Base-by-base conservation (phyloP, 1,140 invertebrate species). In the Helicoverpa armigera region DNA sequence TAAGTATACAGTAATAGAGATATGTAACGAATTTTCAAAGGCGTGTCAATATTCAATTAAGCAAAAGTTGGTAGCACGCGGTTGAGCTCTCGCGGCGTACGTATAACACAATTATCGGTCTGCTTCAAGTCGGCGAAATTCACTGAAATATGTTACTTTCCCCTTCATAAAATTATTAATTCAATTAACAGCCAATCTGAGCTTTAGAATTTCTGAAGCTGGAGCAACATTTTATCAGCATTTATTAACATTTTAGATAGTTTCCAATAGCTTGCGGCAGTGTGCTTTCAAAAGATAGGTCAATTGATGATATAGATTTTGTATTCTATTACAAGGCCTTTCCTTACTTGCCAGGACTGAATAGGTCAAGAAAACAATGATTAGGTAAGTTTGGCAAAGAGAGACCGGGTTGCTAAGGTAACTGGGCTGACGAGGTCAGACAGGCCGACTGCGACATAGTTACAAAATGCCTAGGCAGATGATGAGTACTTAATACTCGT, bases 101-200 rank as follows among this genome's bases (percentile, higher is more conserved):
- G 23, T 11, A 48, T 74, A 75, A 61, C 35, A 50, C 56, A 75
- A 61, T 75, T 75, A 75, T 61, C 16, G 56, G 35, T 61, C 61
- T 50, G 54, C n/a, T 23, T 16, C 16, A 29, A 75, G 70, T 73
- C 35, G 16, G 54, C 23, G 5, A 29, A 69, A 51, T 43, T 48
- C n/a, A 9, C 61, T 65, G 31, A 65, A 65, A 65, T 65, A 65
- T 65, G 35, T 10, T 48, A 58, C 16, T 23, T 14, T 23, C 35
- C 16, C 35, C 56, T 58, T 58, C 56, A 18, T 69, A 75, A 60
- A 75, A 75, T 75, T 29, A 48, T 75, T 69, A 75, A 75, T 75
- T 50, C 13, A 75, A 50, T 75, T 35, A 75, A 50, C 56, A 48
- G n/a, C 16, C 72, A 75, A 75, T 75, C 72, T 60, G 35, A 23